Percentiles rank a stretch among this genome's conserved stretches.
phyloP scores from a whole-genome alignment of 2,113 vertebrate genomes.

The Elephantulus edwardii region DNA sequence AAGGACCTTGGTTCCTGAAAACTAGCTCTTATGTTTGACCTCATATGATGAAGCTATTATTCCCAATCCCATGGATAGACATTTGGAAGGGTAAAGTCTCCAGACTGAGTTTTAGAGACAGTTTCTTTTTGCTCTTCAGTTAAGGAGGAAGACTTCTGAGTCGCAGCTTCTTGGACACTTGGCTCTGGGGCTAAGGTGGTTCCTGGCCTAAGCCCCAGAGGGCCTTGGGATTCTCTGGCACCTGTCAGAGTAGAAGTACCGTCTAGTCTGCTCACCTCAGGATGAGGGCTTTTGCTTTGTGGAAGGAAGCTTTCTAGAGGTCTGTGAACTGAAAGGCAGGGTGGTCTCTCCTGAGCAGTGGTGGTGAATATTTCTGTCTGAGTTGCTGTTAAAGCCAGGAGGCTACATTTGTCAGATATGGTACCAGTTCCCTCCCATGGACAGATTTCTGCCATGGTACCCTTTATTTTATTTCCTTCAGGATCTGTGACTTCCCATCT shows the following conservation, averaged over 20 bases:
- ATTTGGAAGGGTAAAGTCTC: not conserved
- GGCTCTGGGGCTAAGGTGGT: not conserved
- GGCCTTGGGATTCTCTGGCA: not conserved
- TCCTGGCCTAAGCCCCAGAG: not conserved
- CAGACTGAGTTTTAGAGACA: not conserved
- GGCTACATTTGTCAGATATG: accelerated
- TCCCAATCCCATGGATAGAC: constrained; percentile 77
- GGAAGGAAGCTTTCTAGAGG: constrained; percentile 53
- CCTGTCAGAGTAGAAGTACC: constrained; percentile 80
- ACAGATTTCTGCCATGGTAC: constrained; percentile 77
- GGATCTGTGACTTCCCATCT: constrained; percentile 80
- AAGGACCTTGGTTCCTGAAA: not conserved
- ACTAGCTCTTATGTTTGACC: not conserved
- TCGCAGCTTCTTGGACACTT: constrained; percentile 61
- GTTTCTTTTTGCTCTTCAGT: constrained; percentile 40
- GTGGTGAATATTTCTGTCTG: accelerated
- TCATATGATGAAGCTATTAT: not conserved
- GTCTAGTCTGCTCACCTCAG: not conserved
- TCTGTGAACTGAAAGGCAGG: constrained; percentile 43
- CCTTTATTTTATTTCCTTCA: not conserved
- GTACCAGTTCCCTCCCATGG: constrained; percentile 54
- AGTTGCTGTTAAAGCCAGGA: not conserved
- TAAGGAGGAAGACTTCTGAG: not conserved
- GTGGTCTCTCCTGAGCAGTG: not conserved
- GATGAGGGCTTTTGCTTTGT: accelerated